Conservation (phyloP, 2,113 vertebrate species). For the Menura novaehollandiae region DNA sequence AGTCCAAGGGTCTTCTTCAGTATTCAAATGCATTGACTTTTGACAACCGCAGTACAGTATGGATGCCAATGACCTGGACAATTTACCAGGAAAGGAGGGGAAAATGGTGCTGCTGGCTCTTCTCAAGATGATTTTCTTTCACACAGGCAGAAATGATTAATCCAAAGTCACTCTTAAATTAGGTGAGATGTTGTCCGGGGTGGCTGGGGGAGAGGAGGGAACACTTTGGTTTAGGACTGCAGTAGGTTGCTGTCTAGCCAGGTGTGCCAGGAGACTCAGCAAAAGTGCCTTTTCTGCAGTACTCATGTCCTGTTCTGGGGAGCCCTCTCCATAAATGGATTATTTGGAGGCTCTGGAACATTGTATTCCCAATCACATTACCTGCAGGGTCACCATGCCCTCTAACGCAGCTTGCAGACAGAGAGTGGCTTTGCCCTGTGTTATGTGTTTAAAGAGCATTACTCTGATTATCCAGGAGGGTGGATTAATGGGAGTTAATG, state of each 20-base stretch:
- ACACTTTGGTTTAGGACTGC: neutral
- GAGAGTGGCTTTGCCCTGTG: neutral
- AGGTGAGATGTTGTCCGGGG: neutral
- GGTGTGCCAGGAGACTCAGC: neutral
- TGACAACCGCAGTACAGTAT: neutral
- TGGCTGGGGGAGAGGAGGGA: neutral
- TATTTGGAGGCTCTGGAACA: neutral
- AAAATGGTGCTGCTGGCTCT: neutral
- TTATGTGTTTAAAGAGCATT: conserved; percentile 13
- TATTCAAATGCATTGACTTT: neutral
- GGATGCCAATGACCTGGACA: neutral
- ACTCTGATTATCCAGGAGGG: neutral
- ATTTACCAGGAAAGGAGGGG: neutral
- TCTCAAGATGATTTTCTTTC: neutral
- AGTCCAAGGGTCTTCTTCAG: neutral
- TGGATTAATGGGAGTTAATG: neutral
- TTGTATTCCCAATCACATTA: neutral
- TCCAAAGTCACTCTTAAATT: neutral
- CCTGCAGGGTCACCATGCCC: neutral
- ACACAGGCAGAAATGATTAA: neutral
- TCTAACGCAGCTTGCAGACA: neutral
- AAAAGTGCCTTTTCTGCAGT: neutral
- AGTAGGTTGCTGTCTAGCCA: neutral
- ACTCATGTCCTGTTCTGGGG: neutral
- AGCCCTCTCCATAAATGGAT: neutral